Base-by-base conservation (phyloP, 2,797 vertebrate species). In the Malurus splendens region DNA sequence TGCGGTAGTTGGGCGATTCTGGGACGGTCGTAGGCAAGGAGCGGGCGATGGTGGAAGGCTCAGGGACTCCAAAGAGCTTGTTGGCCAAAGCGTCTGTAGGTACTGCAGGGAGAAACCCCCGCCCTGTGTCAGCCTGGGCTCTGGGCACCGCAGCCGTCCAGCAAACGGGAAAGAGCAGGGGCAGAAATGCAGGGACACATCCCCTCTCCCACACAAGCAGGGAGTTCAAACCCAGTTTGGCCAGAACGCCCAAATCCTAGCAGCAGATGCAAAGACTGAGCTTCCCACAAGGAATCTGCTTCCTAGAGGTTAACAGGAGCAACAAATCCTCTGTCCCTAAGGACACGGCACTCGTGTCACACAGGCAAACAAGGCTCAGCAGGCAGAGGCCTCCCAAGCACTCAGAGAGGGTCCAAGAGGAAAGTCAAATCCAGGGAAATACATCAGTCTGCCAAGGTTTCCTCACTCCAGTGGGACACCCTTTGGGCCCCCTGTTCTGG, bases 81-180 rank as follows among this genome's bases (percentile, higher is more conserved):
- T 99, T 99, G 32, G 99, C 99, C 97, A 99, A 95, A 93, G 98
- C 99, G 5, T 99, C 99, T 84, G 98, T 99, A 70, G 99, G 99
- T 93, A 99, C 99, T 99, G 93, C 55, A 87, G 74, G 85, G 32
- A 90, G 32, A 89, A 82, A 52, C 2, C 7, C 42, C 33, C 28
- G 1, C 4, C 2, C 24, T 0, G 10, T 1, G 75, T 93, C 67
- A 93, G 41, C 9, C 41, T 19, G 55, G 78, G 73, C 57, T 79
- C 74, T 18, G 33, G 78, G 48, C 33, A 32, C 1, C 5, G 14
- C 2, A 36, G 20, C 12, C 18, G 20, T 0, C 12, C 11, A 1
- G 45, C 30, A 48, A 8, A 16, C 0, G 6, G 50, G 28, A 72
- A 77, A 18, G 25, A 55, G 32, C 32, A 42, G 28, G 20, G 28